Evolutionary conservation across 1,140 invertebrate species (phyloP), one percentile per base, ranked within the genome.

Genomic region (Gryllus bimaculatus): DNA sequence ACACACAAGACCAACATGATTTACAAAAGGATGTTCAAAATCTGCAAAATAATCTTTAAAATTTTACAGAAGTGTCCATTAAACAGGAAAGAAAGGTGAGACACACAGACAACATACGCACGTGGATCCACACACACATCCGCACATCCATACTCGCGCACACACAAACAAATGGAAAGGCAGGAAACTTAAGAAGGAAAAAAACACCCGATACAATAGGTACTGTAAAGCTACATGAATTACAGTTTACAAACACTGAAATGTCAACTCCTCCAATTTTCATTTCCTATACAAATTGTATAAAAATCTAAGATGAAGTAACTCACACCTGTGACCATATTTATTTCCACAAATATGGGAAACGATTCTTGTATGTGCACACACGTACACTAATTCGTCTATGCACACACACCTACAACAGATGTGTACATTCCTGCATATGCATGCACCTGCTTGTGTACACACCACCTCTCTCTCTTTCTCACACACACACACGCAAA

Each of bases 211-310:
- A 39, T 39, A 39, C 26, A 39, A 2, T 39, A 39, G 26, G 26
- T 39, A 39, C 21, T 48, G 18, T 8, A 48, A 47, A 77, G 76
- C 48, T 54, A 48, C 20, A 47, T n/a, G 48, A 78, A 78, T 78
- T 49, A 78, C 78, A 47, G 78, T 66, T 54, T 78, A 78, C 0
- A 49, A 74, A 78, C 54, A 66, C 47, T 49, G 73, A 47, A 47
- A 26, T 15, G 73, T 78, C 66, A 78, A 78, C 47, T 49, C 78
- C 21, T 49, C n/a, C 47, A 73, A 21, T 78, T 21, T 49, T 39
- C 79, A 77, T 74, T 77, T 74, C 48, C 79, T 79, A 76, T 79
- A 79, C 73, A 77, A 79, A 79, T 49, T n/a, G 79, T 79, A 79
- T 79, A 79, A 79, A 79, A 79, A 79, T 79, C 79, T 77, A 79